These are phyloP conservation scores for Oxyura jamaicensis DNA, from an alignment of 2,113 vertebrate species.

Conservation along the genomic window DNA sequence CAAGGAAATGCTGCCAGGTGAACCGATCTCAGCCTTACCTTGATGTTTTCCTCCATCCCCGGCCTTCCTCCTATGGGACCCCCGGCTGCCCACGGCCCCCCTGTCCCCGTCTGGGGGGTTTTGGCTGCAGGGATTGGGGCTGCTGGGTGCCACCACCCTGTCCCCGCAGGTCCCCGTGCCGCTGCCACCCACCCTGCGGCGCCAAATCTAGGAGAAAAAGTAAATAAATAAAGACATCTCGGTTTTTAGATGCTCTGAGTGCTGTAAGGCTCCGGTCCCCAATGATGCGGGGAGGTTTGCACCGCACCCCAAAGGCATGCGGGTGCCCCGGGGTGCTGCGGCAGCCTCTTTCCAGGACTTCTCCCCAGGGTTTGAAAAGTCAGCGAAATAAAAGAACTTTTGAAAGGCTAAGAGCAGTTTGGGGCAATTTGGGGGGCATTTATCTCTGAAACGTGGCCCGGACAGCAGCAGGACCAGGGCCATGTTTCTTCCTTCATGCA, in stretches of 20 bases:
- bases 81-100: too few relatives aligned
- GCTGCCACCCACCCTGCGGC: fast-evolving
- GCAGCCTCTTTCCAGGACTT: not conserved
- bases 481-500: too few relatives aligned
- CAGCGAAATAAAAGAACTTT: not conserved
- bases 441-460: not conserved
- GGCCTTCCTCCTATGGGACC: not conserved
- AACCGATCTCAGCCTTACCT: not conserved
- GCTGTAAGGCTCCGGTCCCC: not conserved
- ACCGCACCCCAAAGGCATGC: too few relatives aligned
- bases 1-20: not conserved
- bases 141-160: not conserved
- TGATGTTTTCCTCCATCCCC: not conserved
- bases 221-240: not conserved
- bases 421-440: fast-evolving
- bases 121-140: not conserved
- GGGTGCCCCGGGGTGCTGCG: not conserved
- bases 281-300: fast-evolving
- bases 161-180: not conserved
- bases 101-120: too few relatives aligned
- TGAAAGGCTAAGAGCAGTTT: not conserved
- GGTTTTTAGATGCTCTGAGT: not conserved
- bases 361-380: fast-evolving
- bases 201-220: not conserved
- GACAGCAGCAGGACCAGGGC: not conserved